Conservation (phyloP, 2,888 invertebrate genomes). For the Branchellion lobata region DNA sequence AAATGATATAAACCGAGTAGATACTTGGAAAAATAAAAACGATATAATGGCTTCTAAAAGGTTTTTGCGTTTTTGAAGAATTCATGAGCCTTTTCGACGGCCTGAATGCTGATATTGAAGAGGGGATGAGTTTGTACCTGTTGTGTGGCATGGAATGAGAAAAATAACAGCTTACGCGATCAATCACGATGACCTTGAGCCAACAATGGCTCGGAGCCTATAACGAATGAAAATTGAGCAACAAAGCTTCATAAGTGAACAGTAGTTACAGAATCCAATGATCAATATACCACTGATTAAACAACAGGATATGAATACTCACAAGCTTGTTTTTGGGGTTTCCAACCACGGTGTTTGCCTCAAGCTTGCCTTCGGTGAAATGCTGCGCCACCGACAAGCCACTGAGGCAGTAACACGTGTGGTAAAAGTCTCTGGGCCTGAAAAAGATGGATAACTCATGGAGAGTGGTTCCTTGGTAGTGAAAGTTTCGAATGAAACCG, state of each 20-base stretch:
- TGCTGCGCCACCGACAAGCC: conserved; percentile 87
- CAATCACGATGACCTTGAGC: not conserved
- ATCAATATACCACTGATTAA: too few relatives aligned
- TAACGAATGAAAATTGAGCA: too few relatives aligned
- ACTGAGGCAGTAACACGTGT: conserved; percentile 92
- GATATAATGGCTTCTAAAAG: too few relatives aligned
- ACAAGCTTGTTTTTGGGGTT: conserved; percentile 72
- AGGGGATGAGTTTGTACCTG: conserved; percentile 76
- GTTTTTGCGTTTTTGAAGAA: conserved; percentile 55
- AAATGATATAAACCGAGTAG: too few relatives aligned
- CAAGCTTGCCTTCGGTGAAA: conserved; percentile 62
- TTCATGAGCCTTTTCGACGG: conserved; percentile 63
- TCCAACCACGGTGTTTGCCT: conserved; percentile 67
- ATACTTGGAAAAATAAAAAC: too few relatives aligned
- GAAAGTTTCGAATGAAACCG: not conserved
- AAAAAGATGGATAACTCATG: too few relatives aligned
- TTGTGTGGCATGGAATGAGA: conserved; percentile 53
- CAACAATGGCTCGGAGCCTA: too few relatives aligned
- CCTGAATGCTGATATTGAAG: conserved; percentile 76
- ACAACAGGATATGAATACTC: too few relatives aligned
- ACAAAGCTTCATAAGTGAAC: too few relatives aligned
- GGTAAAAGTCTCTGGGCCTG: conserved; percentile 86
- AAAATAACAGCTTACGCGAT: not conserved
- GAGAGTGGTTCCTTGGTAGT: not conserved
- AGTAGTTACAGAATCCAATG: too few relatives aligned